A percentile compares a stretch with the other conserved stretches of the same genome.
Conservation (phyloP, 2,888 invertebrate genomes). For the Euphydryas editha region DNA sequence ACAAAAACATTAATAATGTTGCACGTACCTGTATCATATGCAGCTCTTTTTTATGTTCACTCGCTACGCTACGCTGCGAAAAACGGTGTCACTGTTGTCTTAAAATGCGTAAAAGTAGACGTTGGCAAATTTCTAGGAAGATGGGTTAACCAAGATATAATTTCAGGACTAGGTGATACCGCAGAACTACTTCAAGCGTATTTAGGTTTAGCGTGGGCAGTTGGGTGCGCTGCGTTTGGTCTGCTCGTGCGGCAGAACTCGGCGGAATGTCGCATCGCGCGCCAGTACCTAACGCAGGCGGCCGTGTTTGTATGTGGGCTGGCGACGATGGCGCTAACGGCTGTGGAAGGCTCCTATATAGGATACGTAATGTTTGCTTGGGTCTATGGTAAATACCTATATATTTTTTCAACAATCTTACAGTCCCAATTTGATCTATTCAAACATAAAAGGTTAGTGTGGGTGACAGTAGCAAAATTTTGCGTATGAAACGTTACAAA, state of each 20-base stretch:
- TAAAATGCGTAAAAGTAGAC: too few species aligned
- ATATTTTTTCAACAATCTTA: neutral
- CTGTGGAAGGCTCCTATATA: conserved; percentile 89
- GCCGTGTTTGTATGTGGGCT: conserved; percentile 91
- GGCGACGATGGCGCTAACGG: conserved; percentile 90
- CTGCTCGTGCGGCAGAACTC: conserved; percentile 92
- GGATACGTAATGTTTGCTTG: conserved; percentile 92
- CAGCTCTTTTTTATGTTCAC: too few species aligned
- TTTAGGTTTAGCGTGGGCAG: conserved; percentile 91
- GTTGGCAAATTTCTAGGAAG: too few species aligned
- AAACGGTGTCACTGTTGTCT: too few species aligned
- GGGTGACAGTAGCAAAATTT: too few species aligned
- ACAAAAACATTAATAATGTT: too few species aligned
- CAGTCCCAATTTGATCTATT: neutral
- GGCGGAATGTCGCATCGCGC: conserved; percentile 92
- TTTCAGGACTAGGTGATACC: conserved; percentile 81
- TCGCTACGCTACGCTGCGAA: too few species aligned
- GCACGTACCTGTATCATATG: too few species aligned
- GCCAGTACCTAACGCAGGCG: conserved; percentile 93
- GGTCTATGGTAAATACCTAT: conserved; percentile 87
- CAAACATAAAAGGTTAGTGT: too few species aligned
- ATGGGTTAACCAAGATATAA: neutral
- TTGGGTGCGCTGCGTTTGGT: conserved; percentile 92
- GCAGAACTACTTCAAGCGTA: conserved; percentile 88
- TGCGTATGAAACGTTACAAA: too few species aligned